A percentile compares a stretch with the other conserved stretches of the same genome.
Conservation (phyloP, 2,113 vertebrate genomes). For the Odobenus rosmarus region DNA sequence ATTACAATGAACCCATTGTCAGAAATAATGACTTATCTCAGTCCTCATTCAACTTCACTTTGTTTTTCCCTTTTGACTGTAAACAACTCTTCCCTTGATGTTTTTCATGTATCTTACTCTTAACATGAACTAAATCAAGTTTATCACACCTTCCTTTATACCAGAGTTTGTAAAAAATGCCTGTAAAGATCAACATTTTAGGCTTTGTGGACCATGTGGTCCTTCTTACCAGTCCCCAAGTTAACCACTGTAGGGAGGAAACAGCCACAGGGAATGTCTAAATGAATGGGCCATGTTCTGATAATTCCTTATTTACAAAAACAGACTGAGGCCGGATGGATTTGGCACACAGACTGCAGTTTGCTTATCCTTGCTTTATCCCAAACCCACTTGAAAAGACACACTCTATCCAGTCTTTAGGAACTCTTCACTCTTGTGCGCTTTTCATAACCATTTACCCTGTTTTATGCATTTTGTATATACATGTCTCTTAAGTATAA, state of each 20-base stretch:
- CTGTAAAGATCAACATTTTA: neutral
- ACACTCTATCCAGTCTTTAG: neutral
- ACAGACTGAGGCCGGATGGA: neutral
- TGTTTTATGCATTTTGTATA: neutral
- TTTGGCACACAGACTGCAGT: neutral
- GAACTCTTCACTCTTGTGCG: neutral
- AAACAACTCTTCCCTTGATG: neutral
- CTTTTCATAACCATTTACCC: neutral
- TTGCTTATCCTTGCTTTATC: neutral
- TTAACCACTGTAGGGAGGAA: neutral
- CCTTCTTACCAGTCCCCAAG: neutral
- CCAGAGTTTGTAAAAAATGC: neutral
- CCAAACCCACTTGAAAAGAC: neutral
- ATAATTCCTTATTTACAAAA: neutral
- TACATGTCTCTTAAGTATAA: neutral
- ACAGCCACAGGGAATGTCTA: neutral
- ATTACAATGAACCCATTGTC: neutral
- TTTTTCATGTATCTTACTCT: neutral
- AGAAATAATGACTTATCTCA: neutral
- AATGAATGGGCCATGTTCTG: neutral
- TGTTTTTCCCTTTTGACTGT: neutral
- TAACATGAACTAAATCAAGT: neutral
- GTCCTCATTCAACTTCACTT: neutral
- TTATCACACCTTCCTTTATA: neutral
- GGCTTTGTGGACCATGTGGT: neutral